phyloP scores from a whole-genome alignment of 1,140 invertebrate species.

The Dryas iulia region DNA sequence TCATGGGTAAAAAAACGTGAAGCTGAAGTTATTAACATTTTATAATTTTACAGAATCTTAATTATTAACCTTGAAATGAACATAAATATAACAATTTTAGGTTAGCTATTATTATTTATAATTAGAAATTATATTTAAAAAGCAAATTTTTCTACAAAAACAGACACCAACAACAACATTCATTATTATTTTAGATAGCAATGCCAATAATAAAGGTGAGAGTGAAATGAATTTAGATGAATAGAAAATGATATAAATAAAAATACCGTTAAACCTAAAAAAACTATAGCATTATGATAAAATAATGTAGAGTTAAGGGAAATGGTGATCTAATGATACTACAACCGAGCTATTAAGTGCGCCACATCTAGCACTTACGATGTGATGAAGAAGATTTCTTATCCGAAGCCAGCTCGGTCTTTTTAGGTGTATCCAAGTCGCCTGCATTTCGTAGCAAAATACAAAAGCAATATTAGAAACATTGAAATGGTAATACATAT shows the following conservation, averaged over 20 bases:
- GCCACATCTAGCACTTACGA: conserved; percentile 77
- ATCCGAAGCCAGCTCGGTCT: conserved; percentile 72
- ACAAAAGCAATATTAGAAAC: conserved; percentile 78
- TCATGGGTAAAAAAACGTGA: too few species aligned
- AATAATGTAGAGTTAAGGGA: background rate
- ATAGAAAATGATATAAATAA: background rate
- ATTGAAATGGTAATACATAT: conserved; percentile 54
- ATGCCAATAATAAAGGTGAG: too few species aligned
- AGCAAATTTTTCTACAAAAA: too few species aligned
- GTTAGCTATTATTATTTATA: too few species aligned
- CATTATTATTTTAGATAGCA: too few species aligned
- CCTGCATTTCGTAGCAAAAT: conserved; percentile 69
- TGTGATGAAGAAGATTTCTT: conserved; percentile 70
- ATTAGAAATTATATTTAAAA: too few species aligned
- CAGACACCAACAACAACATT: too few species aligned
- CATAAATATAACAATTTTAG: too few species aligned
- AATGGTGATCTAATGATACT: conserved; percentile 35
- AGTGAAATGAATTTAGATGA: background rate
- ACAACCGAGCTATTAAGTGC: conserved; percentile 62
- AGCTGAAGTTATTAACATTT: too few species aligned
- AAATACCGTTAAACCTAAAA: background rate
- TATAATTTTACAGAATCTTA: too few species aligned
- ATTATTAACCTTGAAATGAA: too few species aligned
- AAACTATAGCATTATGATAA: background rate
- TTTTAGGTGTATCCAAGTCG: conserved; percentile 77